Conservation (phyloP, 2,888 invertebrate species). For the Lagria hirta region DNA sequence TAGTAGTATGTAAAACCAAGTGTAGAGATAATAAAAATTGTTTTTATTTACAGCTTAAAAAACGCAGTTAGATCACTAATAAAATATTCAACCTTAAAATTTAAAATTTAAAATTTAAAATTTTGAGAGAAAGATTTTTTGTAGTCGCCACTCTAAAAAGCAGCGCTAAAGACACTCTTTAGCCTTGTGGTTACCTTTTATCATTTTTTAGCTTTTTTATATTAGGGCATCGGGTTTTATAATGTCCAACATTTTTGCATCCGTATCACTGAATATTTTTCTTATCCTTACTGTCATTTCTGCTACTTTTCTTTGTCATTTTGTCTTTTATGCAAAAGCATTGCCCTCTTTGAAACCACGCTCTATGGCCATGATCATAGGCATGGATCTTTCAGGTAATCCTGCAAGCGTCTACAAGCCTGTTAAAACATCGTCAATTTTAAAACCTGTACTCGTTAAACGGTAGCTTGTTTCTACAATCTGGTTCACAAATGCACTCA, state of each 20-base stretch:
- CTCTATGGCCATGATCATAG: constrained; percentile 38
- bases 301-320: constrained; percentile 9
- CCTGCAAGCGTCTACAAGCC: constrained; percentile 35
- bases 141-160: constrained; percentile 24
- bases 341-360: constrained; percentile 2
- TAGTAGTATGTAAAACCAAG: no score
- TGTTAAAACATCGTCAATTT: constrained; percentile 27
- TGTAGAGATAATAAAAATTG: no score
- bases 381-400: constrained; percentile 31
- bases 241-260: constrained; percentile 32
- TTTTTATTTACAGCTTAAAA: no score
- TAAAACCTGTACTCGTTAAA: constrained; percentile 30
- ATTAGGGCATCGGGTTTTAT: constrained; percentile 29
- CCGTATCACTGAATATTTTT: constrained; percentile 28
- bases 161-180: constrained; percentile 32
- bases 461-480: constrained; percentile 32
- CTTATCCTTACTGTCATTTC: constrained; percentile 7
- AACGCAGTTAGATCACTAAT: no score
- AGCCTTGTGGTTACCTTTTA: no score
- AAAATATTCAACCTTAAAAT: no score
- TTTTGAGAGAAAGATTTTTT: no score
- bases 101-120: no score
- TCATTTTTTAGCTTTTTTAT: constrained; percentile 1
- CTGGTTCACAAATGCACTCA: constrained; percentile 35
- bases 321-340: constrained; percentile 3